These are phyloP conservation scores for Allobates femoralis DNA, from an alignment of 2,797 vertebrate species.

Conservation along the genomic window DNA sequence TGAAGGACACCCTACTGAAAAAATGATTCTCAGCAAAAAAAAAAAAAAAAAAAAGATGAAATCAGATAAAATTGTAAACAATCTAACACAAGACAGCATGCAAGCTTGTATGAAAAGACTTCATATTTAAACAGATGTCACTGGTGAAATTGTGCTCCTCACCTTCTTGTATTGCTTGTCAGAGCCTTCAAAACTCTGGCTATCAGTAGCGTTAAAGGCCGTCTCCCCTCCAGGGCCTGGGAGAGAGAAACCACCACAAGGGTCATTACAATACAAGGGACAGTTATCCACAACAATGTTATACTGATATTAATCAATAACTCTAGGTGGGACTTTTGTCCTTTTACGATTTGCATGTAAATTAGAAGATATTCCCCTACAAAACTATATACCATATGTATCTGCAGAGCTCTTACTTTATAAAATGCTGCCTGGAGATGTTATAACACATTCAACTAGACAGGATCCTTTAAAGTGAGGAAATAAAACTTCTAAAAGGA, in stretches of 20 bases:
- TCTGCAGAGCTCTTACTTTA: too few relatives aligned
- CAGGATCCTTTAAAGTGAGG: too few relatives aligned
- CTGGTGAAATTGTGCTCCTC: constrained; percentile 51
- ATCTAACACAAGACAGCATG: neutral
- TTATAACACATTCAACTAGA: too few relatives aligned
- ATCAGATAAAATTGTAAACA: neutral
- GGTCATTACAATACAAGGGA: constrained; percentile 8
- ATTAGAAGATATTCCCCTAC: too few relatives aligned
- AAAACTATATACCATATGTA: too few relatives aligned
- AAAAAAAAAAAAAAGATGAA: neutral
- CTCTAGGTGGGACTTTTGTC: neutral
- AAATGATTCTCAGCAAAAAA: neutral
- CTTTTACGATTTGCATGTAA: too few relatives aligned
- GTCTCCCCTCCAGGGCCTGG: constrained; percentile 84
- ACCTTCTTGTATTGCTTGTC: constrained; percentile 96
- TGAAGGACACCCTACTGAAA: too few relatives aligned
- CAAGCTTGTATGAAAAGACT: neutral
- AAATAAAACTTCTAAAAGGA: too few relatives aligned
- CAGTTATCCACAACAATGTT: neutral
- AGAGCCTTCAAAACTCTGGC: constrained; percentile 78
- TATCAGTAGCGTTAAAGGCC: constrained; percentile 86
- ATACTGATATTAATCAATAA: neutral
- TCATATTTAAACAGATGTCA: neutral
- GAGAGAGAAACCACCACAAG: constrained; percentile 64
- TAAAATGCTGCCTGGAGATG: too few relatives aligned